These are phyloP conservation scores for Drosophila setifemur DNA, from an alignment of 1,140 invertebrate genomes.

Conservation along the genomic window DNA sequence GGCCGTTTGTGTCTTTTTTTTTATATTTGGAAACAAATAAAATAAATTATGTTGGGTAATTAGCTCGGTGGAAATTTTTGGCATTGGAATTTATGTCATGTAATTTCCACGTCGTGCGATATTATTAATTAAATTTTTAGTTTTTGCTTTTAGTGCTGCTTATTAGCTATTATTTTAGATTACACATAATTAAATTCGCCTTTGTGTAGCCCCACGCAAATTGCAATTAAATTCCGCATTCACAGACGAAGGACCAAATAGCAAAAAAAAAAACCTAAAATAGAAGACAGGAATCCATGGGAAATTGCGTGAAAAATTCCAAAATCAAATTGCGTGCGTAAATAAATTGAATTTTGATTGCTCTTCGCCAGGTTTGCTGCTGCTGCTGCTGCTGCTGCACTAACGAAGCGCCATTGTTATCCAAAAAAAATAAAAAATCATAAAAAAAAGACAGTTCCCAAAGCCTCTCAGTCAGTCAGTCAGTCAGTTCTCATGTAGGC, in stretches of 20 bases:
- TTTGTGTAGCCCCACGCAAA: conserved; percentile 34
- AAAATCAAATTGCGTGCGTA: conserved; percentile 60
- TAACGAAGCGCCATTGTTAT: conserved; percentile 72
- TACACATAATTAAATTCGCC: conserved; percentile 36
- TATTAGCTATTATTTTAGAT: conserved; percentile 42
- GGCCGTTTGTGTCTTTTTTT: not conserved
- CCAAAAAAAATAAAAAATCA: not conserved
- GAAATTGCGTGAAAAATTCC: conserved; percentile 35
- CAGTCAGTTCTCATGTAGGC: conserved; percentile 49
- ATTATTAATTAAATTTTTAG: conserved; percentile 48
- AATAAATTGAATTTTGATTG: conserved; percentile 73
- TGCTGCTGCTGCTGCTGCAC: conserved; percentile 59
- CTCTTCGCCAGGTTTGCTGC: conserved; percentile 34
- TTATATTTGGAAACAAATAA: conserved; percentile 36
- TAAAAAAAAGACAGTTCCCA: not conserved
- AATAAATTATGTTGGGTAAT: conserved; percentile 66
- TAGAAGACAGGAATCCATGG: conserved; percentile 10
- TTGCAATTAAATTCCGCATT: conserved; percentile 49
- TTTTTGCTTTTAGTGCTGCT: conserved; percentile 19
- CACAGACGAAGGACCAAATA: not conserved
- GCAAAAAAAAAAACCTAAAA: not conserved
- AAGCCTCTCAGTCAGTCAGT: conserved; percentile 3
- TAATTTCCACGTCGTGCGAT: conserved; percentile 24
- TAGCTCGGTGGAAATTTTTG: conserved; percentile 47
- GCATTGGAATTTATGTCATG: conserved; percentile 11